Evolutionary conservation across 2,888 invertebrate genomes (phyloP).

Genomic region (Gymnosoma rotundatum): DNA sequence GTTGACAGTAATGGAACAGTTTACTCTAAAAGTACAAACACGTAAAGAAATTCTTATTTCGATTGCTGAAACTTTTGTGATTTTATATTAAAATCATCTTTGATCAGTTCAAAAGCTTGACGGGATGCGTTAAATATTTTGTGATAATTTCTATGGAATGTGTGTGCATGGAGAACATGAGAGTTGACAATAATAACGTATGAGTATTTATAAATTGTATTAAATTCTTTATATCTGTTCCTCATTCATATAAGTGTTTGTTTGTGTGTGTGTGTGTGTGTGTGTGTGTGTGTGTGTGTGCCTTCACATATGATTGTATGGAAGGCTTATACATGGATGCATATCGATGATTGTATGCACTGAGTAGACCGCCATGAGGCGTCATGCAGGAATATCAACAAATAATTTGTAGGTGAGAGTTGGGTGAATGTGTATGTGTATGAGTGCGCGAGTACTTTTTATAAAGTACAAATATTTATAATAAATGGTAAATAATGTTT

Average conservation of each 20-base stretch:
- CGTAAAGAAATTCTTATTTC: no score
- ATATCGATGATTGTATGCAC: background rate
- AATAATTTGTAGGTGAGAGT: slow-evolving; percentile 21
- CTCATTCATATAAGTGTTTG: no score
- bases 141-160: background rate
- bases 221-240: slow-evolving; percentile 29
- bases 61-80: no score
- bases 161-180: background rate
- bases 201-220: background rate
- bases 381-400: slow-evolving; percentile 20
- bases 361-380: background rate
- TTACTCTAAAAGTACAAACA: no score
- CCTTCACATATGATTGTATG: slow-evolving; percentile 1
- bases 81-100: no score
- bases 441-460: slow-evolving; percentile 33
- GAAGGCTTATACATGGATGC: background rate
- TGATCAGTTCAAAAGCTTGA: no score
- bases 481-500: slow-evolving; percentile 35
- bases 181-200: background rate
- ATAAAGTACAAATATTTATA: slow-evolving; percentile 31
- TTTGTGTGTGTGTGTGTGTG: slow-evolving; percentile 11
- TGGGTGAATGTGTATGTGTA: background rate
- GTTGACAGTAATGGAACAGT: no score
- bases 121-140: no score
- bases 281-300: slow-evolving; percentile 11